Conservation (phyloP, 1,140 invertebrate genomes). For the Drosophila carrolli region DNA sequence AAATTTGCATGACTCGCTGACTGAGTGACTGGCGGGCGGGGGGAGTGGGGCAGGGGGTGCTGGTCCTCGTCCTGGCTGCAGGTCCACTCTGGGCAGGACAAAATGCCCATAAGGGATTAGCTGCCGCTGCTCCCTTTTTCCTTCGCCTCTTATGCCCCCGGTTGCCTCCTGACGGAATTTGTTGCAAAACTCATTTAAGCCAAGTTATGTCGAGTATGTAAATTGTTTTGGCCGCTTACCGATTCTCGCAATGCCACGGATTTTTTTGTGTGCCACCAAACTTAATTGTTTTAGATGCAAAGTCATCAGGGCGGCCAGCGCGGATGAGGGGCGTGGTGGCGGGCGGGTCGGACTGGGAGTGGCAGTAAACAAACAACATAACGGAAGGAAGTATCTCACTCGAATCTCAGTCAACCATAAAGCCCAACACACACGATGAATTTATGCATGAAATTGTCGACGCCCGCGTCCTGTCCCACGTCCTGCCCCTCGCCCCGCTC, state of each 20-base stretch:
- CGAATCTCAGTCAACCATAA: conserved; percentile 76
- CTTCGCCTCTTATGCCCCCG: conserved; percentile 4
- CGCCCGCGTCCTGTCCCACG: conserved; percentile 68
- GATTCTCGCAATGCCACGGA: background rate
- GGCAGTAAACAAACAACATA: conserved; percentile 63
- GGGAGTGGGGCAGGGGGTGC: conserved; percentile 1
- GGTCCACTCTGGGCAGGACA: conserved; percentile 32
- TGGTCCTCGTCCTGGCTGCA: conserved; percentile 7
- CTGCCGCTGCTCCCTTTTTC: conserved; percentile 39
- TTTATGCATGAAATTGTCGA: conserved; percentile 83
- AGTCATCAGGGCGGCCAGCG: conserved; percentile 55
- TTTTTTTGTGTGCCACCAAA: conserved; percentile 69
- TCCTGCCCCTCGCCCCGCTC: conserved; percentile 5
- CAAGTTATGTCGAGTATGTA: conserved; percentile 82
- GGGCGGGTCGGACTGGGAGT: background rate
- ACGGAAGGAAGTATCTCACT: conserved; percentile 82
- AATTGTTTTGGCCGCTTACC: conserved; percentile 70
- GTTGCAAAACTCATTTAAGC: conserved; percentile 84
- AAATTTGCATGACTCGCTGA: conserved; percentile 74
- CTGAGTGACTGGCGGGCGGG: conserved; percentile 15
- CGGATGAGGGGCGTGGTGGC: background rate
- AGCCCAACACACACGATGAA: conserved; percentile 65
- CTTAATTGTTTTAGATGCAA: conserved; percentile 84
- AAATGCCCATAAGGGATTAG: conserved; percentile 84
- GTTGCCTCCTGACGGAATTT: conserved; percentile 60